Conservation (phyloP, 1,140 invertebrate genomes). For the Camponotus pennsylvanicus region DNA sequence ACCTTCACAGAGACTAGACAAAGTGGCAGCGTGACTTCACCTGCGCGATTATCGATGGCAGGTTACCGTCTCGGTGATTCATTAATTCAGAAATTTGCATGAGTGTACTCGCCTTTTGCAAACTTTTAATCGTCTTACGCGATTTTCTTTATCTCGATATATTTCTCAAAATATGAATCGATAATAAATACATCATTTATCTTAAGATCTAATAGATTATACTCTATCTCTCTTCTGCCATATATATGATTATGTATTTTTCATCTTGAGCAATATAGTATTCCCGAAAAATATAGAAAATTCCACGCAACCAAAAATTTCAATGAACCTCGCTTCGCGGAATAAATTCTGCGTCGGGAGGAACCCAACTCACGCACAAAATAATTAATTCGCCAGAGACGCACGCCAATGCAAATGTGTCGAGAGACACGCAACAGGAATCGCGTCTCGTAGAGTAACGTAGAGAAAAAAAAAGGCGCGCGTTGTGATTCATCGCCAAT, state of each 20-base stretch:
- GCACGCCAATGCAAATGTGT: conserved; percentile 33
- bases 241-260: neutral
- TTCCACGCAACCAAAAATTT: neutral
- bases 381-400: conserved; percentile 42
- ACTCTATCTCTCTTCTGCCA: too few relatives aligned
- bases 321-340: neutral
- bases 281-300: neutral
- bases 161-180: neutral
- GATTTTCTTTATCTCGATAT: conserved; percentile 25
- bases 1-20: neutral
- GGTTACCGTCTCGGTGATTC: conserved; percentile 54
- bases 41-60: conserved; percentile 33
- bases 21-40: conserved; percentile 61
- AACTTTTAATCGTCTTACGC: conserved; percentile 13
- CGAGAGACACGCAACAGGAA: neutral
- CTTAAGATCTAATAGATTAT: neutral
- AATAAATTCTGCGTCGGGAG: conserved; percentile 7
- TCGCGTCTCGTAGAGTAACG: neutral
- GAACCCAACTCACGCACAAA: neutral
- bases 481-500: conserved; percentile 53
- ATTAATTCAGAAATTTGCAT: conserved; percentile 63
- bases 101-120: conserved; percentile 16
- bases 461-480: conserved; percentile 17
- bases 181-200: neutral
- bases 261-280: neutral